Percentiles rank a stretch among this genome's conserved stretches.
These are phyloP conservation scores for Plutella xylostella DNA, from an alignment of 2,888 invertebrate species.

Conservation along the genomic window DNA sequence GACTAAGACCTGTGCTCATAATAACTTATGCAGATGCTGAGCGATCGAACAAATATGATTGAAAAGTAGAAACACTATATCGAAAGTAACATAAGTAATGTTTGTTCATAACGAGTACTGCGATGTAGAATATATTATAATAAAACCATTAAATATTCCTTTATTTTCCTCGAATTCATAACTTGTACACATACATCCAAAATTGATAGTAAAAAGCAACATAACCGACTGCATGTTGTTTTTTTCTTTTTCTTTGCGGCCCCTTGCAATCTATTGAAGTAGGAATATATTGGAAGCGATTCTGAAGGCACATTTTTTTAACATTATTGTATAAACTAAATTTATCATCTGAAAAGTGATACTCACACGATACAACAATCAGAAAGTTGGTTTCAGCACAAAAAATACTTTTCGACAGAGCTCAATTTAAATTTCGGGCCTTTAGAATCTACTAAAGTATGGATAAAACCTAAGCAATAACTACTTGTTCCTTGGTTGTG, in stretches of 20 bases:
- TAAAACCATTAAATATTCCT: conserved; percentile 62
- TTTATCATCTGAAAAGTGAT: no score
- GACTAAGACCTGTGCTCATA: conserved; percentile 47
- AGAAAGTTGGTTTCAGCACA: no score
- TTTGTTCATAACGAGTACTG: conserved; percentile 66
- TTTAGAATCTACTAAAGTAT: no score
- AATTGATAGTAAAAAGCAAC: conserved; percentile 70
- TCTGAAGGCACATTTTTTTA: no score
- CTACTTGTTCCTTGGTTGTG: no score
- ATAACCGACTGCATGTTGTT: conserved; percentile 62
- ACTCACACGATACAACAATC: no score
- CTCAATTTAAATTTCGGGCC: no score
- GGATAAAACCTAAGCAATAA: no score
- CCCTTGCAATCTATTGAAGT: neutral
- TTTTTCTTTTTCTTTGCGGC: conserved; percentile 38
- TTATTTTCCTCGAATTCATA: conserved; percentile 67
- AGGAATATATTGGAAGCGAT: no score
- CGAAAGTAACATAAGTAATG: conserved; percentile 63
- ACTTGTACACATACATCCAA: conserved; percentile 69
- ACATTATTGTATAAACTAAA: no score
- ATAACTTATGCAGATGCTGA: conserved; percentile 43
- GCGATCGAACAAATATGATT: conserved; percentile 61
- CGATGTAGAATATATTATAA: conserved; percentile 64
- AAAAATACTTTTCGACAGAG: no score
- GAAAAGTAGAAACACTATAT: conserved; percentile 58